phyloP scores from a whole-genome alignment of 2,797 vertebrate genomes.

The Muscicapa striata region DNA sequence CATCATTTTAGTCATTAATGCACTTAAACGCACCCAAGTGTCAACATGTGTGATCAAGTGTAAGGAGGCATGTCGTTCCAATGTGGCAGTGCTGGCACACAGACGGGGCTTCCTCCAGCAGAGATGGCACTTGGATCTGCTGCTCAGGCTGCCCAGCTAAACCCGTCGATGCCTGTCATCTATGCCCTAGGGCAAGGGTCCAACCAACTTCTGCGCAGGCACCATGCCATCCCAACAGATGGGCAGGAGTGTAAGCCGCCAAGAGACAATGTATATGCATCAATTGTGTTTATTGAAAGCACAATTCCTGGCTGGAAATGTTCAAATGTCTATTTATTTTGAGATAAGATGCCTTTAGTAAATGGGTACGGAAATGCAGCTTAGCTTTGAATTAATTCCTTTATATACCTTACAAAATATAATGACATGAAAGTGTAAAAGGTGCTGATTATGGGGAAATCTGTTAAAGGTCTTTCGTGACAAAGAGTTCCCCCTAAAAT shows the following conservation, averaged over 20 bases:
- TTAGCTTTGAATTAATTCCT: not conserved
- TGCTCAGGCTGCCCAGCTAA: conserved; percentile 72
- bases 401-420: not conserved
- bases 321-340: conserved; percentile 71
- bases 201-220: conserved; percentile 77
- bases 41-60: conserved; percentile 54
- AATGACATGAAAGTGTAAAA: not conserved
- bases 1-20: conserved; percentile 37
- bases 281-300: conserved; percentile 74
- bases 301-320: conserved; percentile 54
- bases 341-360: conserved; percentile 72
- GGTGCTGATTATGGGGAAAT: not conserved
- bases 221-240: conserved; percentile 81
- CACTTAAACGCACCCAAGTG: conserved; percentile 59
- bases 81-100: conserved; percentile 65
- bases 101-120: conserved; percentile 59
- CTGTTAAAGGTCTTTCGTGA: not conserved
- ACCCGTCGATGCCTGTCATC: conserved; percentile 74
- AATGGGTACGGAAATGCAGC: not conserved
- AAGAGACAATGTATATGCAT: conserved; percentile 75
- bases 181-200: conserved; percentile 76
- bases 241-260: conserved; percentile 73
- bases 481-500: not conserved
- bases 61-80: conserved; percentile 67
- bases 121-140: conserved; percentile 61